Evolutionary conservation across 2,888 invertebrate species (phyloP).

Genomic region (Dynastes grantii): DNA sequence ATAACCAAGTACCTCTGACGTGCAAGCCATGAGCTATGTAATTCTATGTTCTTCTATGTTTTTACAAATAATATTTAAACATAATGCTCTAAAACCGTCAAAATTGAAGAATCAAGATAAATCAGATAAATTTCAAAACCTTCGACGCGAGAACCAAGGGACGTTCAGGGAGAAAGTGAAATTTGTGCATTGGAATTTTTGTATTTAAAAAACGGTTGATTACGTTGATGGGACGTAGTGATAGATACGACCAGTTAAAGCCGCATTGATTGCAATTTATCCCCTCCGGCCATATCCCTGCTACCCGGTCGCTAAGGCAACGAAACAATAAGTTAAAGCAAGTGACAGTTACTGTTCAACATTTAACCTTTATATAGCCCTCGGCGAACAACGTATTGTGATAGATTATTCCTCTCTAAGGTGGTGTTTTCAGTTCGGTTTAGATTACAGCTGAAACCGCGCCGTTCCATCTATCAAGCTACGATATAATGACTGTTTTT

Average conservation of each 20-base stretch:
- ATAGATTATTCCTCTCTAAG: constrained; percentile 45
- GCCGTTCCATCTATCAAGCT: constrained; percentile 34
- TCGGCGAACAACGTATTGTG: constrained; percentile 42
- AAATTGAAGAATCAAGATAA: background rate
- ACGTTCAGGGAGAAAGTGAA: constrained; percentile 46
- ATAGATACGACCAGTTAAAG: constrained; percentile 57
- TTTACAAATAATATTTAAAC: too few species aligned
- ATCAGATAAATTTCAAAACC: background rate
- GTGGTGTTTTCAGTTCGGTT: constrained; percentile 40
- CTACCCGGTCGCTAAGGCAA: constrained; percentile 52
- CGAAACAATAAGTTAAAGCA: constrained; percentile 57
- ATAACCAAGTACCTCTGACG: too few species aligned
- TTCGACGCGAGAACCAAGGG: background rate
- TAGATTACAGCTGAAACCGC: constrained; percentile 33
- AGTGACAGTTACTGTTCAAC: constrained; percentile 56
- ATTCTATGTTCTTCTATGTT: too few species aligned
- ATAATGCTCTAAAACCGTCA: background rate
- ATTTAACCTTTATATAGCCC: constrained; percentile 54
- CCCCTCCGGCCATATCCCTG: constrained; percentile 49
- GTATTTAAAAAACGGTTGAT: constrained; percentile 53
- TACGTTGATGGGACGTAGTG: constrained; percentile 55
- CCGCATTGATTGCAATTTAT: constrained; percentile 59
- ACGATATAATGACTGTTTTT: constrained; percentile 25
- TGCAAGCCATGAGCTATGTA: too few species aligned
- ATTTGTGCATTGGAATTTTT: constrained; percentile 51